Evolutionary conservation across 1,140 invertebrate genomes (phyloP).

Genomic region (Archivesica marissinica): DNA sequence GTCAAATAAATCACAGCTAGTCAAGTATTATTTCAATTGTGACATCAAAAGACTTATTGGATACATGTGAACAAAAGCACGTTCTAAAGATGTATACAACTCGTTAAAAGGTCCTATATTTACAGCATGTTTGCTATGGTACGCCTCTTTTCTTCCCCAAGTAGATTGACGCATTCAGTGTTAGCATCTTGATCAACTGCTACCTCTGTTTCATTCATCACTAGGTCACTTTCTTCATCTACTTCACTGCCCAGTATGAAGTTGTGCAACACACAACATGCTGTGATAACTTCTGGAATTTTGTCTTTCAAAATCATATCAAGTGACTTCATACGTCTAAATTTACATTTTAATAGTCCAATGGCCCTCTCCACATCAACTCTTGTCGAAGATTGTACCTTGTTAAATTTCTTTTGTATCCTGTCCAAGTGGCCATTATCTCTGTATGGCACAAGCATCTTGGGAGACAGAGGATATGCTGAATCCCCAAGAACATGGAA

Average conservation of each 20-base stretch:
- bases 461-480: conserved; percentile 11
- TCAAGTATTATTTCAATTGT: too few relatives aligned
- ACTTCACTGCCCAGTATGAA: conserved; percentile 13
- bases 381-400: not conserved
- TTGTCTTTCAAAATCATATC: not conserved
- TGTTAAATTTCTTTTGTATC: conserved; percentile 38
- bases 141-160: too few relatives aligned
- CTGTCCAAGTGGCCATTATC: conserved; percentile 44
- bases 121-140: too few relatives aligned
- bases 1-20: too few relatives aligned
- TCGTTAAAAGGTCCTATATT: too few relatives aligned
- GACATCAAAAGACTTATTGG: too few relatives aligned
- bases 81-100: too few relatives aligned
- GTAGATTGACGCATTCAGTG: too few relatives aligned
- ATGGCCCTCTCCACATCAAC: conserved; percentile 24
- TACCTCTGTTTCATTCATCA: too few relatives aligned
- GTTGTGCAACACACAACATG: conserved; percentile 48
- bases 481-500: conserved; percentile 51
- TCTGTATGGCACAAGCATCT: conserved; percentile 43
- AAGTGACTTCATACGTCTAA: conserved; percentile 34
- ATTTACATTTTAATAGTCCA: conserved; percentile 38
- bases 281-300: conserved; percentile 5
- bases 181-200: too few relatives aligned
- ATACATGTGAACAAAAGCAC: too few relatives aligned
- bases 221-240: not conserved